Conservation (phyloP, 2,797 vertebrate species). For the Lagodon rhomboides region DNA sequence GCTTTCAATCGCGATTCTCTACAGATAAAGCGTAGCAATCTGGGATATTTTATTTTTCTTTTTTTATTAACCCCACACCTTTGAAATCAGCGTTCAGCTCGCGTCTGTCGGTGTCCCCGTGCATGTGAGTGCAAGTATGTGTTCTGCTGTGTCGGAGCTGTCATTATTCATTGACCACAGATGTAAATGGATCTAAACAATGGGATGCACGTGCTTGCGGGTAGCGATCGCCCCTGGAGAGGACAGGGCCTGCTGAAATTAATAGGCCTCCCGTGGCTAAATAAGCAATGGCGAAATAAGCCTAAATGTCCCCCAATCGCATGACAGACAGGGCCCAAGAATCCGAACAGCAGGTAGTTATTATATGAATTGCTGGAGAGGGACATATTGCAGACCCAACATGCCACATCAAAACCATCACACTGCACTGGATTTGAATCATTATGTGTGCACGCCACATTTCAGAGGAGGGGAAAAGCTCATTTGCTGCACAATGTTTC, state of each 20-base stretch:
- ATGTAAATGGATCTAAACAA: conserved; percentile 87
- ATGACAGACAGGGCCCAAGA: conserved; percentile 87
- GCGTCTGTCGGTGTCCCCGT: conserved; percentile 33
- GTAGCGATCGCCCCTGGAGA: conserved; percentile 84
- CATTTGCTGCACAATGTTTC: conserved; percentile 53
- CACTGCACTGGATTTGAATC: conserved; percentile 64
- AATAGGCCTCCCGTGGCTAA: conserved; percentile 90
- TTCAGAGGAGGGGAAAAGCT: conserved; percentile 29
- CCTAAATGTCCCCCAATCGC: conserved; percentile 86
- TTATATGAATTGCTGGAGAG: conserved; percentile 82
- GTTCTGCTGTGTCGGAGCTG: conserved; percentile 73
- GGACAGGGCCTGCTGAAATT: conserved; percentile 87
- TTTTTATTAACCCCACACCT: conserved; percentile 52
- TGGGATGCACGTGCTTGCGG: conserved; percentile 78
- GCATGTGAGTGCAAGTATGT: conserved; percentile 66
- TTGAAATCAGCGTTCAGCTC: conserved; percentile 50
- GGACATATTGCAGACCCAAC: conserved; percentile 84
- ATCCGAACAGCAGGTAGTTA: conserved; percentile 89
- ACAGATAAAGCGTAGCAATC: conserved; percentile 43
- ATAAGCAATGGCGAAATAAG: conserved; percentile 88
- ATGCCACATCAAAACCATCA: conserved; percentile 81
- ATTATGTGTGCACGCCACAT: conserved; percentile 47
- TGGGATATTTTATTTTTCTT: conserved; percentile 34
- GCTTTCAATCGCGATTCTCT: conserved; percentile 66
- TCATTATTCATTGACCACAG: conserved; percentile 85